Evolutionary conservation across 1,140 invertebrate genomes (phyloP).

Genomic region (Oreohelix idahoensis): DNA sequence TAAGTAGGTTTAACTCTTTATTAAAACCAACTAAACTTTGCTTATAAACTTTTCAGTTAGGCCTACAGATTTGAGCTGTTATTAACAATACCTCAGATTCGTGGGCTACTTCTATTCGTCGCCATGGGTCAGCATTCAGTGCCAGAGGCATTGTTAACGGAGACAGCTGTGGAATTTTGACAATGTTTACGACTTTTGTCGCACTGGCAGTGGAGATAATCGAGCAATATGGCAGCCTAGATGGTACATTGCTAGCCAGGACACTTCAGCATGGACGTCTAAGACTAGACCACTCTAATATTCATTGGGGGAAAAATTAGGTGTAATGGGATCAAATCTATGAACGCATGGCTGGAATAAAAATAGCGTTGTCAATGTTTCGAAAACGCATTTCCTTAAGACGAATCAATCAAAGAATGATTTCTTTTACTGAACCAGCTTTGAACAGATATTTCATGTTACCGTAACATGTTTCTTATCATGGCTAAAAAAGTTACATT

Average conservation of each 20-base stretch:
- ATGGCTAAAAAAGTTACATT: no score
- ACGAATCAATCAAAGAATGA: background rate
- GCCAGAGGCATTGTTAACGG: conserved; percentile 69
- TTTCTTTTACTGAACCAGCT: background rate
- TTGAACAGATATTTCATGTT: no score
- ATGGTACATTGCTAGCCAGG: conserved; percentile 37
- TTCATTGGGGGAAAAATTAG: background rate
- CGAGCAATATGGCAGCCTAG: conserved; percentile 57
- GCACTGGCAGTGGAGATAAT: conserved; percentile 31
- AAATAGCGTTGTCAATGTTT: background rate
- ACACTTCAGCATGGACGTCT: background rate
- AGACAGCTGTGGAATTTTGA: conserved; percentile 65
- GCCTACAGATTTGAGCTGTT: no score
- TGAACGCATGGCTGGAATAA: background rate
- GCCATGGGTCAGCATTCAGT: conserved; percentile 70
- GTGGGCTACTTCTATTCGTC: conserved; percentile 66
- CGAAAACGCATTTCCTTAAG: background rate
- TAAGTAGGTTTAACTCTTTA: no score
- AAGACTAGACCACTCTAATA: background rate
- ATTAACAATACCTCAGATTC: conserved; percentile 60
- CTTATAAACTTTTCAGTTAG: no score
- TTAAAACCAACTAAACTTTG: no score
- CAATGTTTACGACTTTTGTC: conserved; percentile 40
- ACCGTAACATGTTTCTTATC: no score
- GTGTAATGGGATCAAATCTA: background rate